Evolutionary conservation across 1,140 invertebrate genomes (phyloP).

Genomic region (Lasioglossum albipes): DNA sequence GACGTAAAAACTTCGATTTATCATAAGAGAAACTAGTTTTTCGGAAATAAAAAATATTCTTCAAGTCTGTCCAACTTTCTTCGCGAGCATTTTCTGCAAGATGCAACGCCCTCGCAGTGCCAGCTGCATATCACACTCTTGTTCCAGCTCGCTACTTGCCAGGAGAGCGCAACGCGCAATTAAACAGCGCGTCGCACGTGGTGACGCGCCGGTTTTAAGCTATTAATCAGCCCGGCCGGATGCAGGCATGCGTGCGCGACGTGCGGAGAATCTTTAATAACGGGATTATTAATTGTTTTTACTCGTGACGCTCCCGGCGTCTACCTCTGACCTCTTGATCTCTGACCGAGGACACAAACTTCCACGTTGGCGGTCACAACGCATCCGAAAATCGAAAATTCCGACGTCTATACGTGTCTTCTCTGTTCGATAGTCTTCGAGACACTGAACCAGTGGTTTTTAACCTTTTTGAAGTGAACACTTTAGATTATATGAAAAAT

Average conservation of each 20-base stretch:
- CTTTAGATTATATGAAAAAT: no score
- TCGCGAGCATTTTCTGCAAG: no score
- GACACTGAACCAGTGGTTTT: no score
- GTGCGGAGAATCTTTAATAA: constrained; percentile 45
- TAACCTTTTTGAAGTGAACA: no score
- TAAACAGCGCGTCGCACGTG: constrained; percentile 24
- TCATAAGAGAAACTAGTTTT: no score
- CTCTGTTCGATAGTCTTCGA: no score
- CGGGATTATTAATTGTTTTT: constrained; percentile 47
- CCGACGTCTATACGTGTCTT: background rate
- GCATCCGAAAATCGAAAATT: background rate
- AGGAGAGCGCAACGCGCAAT: constrained; percentile 36
- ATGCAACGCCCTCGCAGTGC: no score
- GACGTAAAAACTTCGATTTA: no score
- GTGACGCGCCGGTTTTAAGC: constrained; percentile 16
- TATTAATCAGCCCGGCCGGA: constrained; percentile 47
- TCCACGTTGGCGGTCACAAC: background rate
- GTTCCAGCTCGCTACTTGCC: no score
- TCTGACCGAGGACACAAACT: background rate
- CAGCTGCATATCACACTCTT: no score
- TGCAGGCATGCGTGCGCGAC: constrained; percentile 9
- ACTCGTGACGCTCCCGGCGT: background rate
- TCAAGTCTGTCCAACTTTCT: no score
- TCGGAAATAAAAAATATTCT: no score
- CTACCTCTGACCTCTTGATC: background rate